phyloP scores from a whole-genome alignment of 1,140 invertebrate genomes.

The Dendroctonus ponderosae region DNA sequence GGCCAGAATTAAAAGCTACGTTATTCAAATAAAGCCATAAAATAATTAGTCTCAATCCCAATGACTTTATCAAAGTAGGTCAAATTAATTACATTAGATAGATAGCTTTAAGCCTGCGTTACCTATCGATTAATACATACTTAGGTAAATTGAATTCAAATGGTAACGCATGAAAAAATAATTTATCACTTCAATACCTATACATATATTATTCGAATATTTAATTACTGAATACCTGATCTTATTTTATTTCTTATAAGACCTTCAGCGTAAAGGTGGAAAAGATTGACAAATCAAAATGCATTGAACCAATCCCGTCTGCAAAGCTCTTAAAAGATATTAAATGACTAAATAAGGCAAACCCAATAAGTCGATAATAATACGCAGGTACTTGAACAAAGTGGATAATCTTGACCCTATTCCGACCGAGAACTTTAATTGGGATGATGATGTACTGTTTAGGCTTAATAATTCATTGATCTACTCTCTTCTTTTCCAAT shows the following conservation, averaged over 20 bases:
- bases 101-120: no score
- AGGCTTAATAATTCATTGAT: slow-evolving; percentile 14
- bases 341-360: slow-evolving; percentile 23
- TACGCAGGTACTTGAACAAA: slow-evolving; percentile 12
- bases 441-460: slow-evolving; percentile 27
- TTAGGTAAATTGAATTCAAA: no score
- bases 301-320: neutral
- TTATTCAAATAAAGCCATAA: no score
- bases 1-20: no score
- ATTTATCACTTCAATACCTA: no score
- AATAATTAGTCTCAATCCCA: no score
- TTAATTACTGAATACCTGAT: neutral
- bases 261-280: slow-evolving; percentile 7
- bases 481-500: slow-evolving; percentile 6
- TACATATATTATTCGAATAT: no score
- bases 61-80: no score
- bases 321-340: slow-evolving; percentile 16
- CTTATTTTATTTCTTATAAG: neutral
- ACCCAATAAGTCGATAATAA: slow-evolving; percentile 20
- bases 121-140: no score
- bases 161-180: no score
- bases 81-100: no score
- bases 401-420: slow-evolving; percentile 27
- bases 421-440: slow-evolving; percentile 18
- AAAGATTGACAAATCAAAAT: no score